phyloP scores from a whole-genome alignment of 2,113 vertebrate species.

The Neodon shergylaensis region DNA sequence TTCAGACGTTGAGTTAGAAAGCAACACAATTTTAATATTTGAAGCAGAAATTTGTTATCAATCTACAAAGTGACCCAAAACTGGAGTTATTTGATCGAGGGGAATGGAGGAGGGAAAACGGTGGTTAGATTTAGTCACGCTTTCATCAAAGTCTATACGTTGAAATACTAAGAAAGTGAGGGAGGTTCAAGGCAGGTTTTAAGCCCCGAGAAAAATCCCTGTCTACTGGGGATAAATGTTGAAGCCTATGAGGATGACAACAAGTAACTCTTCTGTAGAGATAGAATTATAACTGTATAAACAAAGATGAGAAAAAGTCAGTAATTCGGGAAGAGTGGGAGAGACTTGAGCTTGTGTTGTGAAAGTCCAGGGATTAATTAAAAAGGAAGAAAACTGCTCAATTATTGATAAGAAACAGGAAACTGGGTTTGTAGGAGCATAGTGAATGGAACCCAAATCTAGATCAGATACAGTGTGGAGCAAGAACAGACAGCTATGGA shows the following conservation, averaged over 20 bases:
- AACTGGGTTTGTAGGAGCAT: not conserved
- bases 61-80: not conserved
- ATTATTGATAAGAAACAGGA: not conserved
- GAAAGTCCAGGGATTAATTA: not conserved
- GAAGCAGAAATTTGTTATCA: not conserved
- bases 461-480: not conserved
- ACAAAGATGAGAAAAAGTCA: not conserved
- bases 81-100: not conserved
- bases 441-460: not conserved
- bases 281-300: not conserved
- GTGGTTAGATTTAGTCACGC: not conserved
- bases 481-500: not conserved
- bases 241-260: not conserved
- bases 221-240: not conserved
- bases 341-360: not conserved
- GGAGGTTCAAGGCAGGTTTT: not conserved
- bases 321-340: not conserved
- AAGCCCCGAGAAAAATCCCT: too few relatives aligned
- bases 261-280: not conserved
- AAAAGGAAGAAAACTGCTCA: not conserved
- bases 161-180: not conserved
- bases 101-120: accelerated
- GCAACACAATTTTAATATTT: not conserved
- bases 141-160: not conserved
- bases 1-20: not conserved